Percentiles rank a stretch among this genome's conserved stretches.
phyloP scores from a whole-genome alignment of 2,888 invertebrate genomes.

The Aethes cnicana region DNA sequence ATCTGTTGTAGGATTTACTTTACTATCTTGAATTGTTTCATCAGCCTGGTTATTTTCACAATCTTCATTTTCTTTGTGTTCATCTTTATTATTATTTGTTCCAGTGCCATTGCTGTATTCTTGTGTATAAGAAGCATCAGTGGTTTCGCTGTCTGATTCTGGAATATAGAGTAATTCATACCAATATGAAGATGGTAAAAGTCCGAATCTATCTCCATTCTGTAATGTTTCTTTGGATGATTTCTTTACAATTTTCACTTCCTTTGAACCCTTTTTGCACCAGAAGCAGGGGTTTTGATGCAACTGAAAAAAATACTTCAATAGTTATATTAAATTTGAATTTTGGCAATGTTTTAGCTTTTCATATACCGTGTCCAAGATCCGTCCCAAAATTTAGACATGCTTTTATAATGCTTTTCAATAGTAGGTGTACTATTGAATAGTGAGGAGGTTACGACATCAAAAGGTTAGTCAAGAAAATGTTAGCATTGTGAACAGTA shows the following conservation, averaged over 20 bases:
- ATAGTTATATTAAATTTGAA: conserved; percentile 4
- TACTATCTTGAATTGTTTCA: conserved; percentile 1
- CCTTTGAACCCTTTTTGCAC: conserved; percentile 46
- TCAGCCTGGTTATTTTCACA: conserved; percentile 1
- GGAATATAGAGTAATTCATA: conserved; percentile 58
- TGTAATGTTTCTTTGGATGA: conserved; percentile 51
- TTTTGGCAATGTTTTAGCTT: too few species aligned
- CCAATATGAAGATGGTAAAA: conserved; percentile 76
- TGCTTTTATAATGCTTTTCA: too few species aligned
- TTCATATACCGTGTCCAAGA: too few species aligned
- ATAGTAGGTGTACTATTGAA: too few species aligned
- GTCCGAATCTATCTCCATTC: conserved; percentile 78
- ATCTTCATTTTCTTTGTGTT: neutral
- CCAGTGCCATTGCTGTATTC: conserved; percentile 16
- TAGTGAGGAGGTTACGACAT: too few species aligned
- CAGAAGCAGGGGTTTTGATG: conserved; percentile 82
- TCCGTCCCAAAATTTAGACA: too few species aligned
- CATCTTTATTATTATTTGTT: neutral
- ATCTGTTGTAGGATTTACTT: neutral
- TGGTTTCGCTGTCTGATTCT: conserved; percentile 18
- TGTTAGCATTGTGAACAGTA: too few species aligned
- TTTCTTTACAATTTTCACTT: conserved; percentile 57
- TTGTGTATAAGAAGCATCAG: conserved; percentile 21
- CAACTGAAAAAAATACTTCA: conserved; percentile 68
- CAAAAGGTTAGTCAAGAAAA: too few species aligned